phyloP scores from a whole-genome alignment of 2,888 invertebrate species.

The Drosophila flavopinicola region DNA sequence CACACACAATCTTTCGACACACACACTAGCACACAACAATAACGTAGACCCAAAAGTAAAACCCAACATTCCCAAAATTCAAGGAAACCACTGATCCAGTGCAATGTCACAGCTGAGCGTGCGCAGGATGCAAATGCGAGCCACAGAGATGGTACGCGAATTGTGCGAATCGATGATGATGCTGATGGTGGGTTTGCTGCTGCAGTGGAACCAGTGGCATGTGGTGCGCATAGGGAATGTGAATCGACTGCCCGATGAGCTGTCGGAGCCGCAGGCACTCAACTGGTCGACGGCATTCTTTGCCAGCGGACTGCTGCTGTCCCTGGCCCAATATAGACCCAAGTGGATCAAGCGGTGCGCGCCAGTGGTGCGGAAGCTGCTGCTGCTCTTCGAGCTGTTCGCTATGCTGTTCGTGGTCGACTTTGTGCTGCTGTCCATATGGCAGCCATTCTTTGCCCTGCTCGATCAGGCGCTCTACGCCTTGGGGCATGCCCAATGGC shows the following conservation, averaged over 20 bases:
- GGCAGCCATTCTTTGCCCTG: slow-evolving; percentile 44
- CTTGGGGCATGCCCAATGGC: slow-evolving; percentile 17
- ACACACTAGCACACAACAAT: background rate
- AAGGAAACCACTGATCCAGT: background rate
- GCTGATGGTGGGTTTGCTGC: slow-evolving; percentile 26
- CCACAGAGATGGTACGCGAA: slow-evolving; percentile 27
- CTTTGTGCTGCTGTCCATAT: slow-evolving; percentile 38
- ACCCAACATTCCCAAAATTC: slow-evolving; percentile 6
- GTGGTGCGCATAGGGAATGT: slow-evolving; percentile 12
- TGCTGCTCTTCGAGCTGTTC: slow-evolving; percentile 38
- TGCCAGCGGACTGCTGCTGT: slow-evolving; percentile 33
- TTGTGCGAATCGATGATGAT: slow-evolving; percentile 52
- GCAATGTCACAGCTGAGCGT: slow-evolving; percentile 15
- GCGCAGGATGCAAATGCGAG: slow-evolving; percentile 9
- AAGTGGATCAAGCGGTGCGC: slow-evolving; percentile 10
- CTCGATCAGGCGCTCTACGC: slow-evolving; percentile 23
- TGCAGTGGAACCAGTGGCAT: slow-evolving; percentile 56
- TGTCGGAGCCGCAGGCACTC: background rate
- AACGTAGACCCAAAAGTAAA: too few species aligned
- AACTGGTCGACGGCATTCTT: slow-evolving; percentile 37
- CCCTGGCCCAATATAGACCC: slow-evolving; percentile 36
- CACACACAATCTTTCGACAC: too few species aligned
- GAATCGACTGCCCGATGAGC: slow-evolving; percentile 14
- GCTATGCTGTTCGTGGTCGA: slow-evolving; percentile 42
- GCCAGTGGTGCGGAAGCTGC: slow-evolving; percentile 4